A percentile compares a stretch with the other conserved stretches of the same genome.
These are phyloP conservation scores for Xenopus borealis DNA, from an alignment of 2,113 vertebrate genomes.

Conservation along the genomic window DNA sequence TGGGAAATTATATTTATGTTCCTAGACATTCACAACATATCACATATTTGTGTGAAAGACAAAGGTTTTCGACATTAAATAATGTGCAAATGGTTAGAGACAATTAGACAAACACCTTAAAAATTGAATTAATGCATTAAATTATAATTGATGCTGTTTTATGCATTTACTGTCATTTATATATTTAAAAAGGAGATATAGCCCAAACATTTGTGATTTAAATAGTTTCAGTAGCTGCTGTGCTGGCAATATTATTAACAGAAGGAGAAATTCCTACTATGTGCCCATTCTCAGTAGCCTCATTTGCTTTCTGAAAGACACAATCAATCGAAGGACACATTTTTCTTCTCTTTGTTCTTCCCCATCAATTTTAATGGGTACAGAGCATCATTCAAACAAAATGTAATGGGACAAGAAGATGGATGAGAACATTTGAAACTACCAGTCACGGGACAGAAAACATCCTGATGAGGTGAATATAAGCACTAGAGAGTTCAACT, in stretches of 20 bases:
- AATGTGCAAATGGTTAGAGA: too few relatives aligned
- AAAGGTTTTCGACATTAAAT: too few relatives aligned
- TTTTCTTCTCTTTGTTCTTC: conserved; percentile 76
- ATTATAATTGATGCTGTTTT: too few relatives aligned
- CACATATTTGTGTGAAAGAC: conserved; percentile 1
- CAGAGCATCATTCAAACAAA: conserved; percentile 86
- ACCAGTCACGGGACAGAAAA: conserved; percentile 74
- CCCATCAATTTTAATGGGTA: conserved; percentile 87
- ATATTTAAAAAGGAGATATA: background rate
- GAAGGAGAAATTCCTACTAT: conserved; percentile 51
- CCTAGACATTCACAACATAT: conserved; percentile 16
- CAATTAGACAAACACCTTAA: too few relatives aligned
- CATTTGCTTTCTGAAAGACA: conserved; percentile 64
- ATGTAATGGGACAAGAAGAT: conserved; percentile 88
- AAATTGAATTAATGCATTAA: too few relatives aligned
- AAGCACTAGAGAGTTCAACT: conserved; percentile 57
- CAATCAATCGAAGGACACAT: conserved; percentile 79
- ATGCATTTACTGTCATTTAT: too few relatives aligned
- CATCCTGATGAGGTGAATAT: conserved; percentile 70
- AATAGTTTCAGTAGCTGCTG: background rate
- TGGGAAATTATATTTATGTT: conserved; percentile 37
- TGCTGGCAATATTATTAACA: conserved; percentile 17
- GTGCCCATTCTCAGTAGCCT: conserved; percentile 68
- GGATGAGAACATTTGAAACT: conserved; percentile 81
- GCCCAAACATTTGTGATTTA: background rate